These are phyloP conservation scores for Mantis religiosa DNA, from an alignment of 2,888 invertebrate genomes.

Conservation along the genomic window DNA sequence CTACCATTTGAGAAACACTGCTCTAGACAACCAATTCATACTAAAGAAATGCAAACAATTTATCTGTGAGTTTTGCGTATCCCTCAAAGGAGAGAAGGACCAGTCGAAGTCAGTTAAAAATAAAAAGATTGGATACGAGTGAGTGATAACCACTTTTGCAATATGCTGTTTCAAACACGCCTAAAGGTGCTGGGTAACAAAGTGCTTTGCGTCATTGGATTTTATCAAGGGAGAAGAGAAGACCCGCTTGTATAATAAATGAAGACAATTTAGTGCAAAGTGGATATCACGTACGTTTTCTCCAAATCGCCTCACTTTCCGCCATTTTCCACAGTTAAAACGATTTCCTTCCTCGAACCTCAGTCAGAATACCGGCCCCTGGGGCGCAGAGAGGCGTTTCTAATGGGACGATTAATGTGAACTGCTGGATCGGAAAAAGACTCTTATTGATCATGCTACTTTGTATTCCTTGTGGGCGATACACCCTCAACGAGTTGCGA, in stretches of 20 bases:
- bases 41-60: too few species aligned
- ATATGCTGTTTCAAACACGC: neutral
- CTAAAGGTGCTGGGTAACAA: neutral
- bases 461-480: neutral
- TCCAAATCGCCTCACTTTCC: neutral
- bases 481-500: neutral
- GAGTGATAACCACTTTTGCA: neutral
- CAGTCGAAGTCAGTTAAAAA: neutral
- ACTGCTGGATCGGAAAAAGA: conserved; percentile 6
- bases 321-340: neutral
- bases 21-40: too few species aligned
- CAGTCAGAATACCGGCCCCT: neutral
- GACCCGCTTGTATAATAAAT: neutral
- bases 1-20: too few species aligned
- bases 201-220: neutral
- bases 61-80: too few species aligned
- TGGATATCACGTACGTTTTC: neutral
- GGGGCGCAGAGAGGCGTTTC: neutral
- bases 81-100: too few species aligned
- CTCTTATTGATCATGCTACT: conserved; percentile 3
- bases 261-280: neutral
- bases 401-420: conserved; percentile 10
- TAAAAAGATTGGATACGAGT: neutral
- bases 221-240: neutral
- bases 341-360: neutral